Evolutionary conservation across 2,888 invertebrate species (phyloP), one percentile per base, ranked within the genome.

Genomic region (Spisula subtruncata): DNA sequence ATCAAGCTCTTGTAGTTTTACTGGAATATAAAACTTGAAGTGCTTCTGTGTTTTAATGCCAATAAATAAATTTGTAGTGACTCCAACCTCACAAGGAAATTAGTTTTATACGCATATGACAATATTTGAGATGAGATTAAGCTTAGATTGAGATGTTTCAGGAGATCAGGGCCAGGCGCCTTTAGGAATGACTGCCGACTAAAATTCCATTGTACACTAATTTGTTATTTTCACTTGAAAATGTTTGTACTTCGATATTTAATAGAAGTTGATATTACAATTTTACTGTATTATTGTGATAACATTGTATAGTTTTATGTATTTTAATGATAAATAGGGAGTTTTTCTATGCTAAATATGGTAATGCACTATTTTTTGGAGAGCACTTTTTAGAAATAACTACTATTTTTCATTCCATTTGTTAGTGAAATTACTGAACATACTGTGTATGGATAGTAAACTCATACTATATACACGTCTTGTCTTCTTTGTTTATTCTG

Each of bases 351-450:
- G 60, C n/a, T 25, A 25, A 66, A 25, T 25, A 66, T 66, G 5
- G 60, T 25, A 12, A 25, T 66, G 60, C 60, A 66, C 60, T 66
- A 25, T 66, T 25, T 60, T 51, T 51, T 51, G 51, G n/a, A 60
- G 60, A 66, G 60, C 25, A 25, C 25, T n/a, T 25, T 66, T n/a
- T 66, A 66, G 60, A 66, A 66, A 66, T 66, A 25, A n/a, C 60
- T 66, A 66, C 60, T 66, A 25, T 66, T 66, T 66, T 25, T 66
- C 60, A 66, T 66, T 66, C 60, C 60, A 66, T 66, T n/a, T 66
- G 60, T 66, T 66, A 66, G 60, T 66, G 60, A 66, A 66, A n/a
- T 66, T 66, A 66, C 25, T 66, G 25, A 60, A 66, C 60, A 66
- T 66, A 66, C 60, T 66, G 60, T 66, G 60, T 66, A 66, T 66